A percentile compares a stretch with the other conserved stretches of the same genome.
Conservation (phyloP, 2,888 invertebrate species). For the Harpalus rubripes region DNA sequence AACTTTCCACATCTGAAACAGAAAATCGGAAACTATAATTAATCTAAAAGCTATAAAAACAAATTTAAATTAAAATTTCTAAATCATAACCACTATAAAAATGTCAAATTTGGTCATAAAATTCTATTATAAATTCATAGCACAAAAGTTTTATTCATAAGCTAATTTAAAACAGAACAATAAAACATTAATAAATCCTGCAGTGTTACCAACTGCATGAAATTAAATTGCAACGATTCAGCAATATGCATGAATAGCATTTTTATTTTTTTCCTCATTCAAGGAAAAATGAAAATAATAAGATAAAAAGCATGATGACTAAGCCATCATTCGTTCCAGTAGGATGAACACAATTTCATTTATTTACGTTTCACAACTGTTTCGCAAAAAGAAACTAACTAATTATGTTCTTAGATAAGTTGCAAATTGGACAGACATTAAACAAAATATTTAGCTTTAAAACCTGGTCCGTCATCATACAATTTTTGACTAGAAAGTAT, state of each 20-base stretch:
- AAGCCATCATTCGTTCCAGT: conserved; percentile 29
- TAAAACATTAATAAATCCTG: background rate
- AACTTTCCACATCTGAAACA: too few species aligned
- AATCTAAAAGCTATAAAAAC: too few species aligned
- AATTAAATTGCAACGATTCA: background rate
- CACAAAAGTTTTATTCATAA: background rate
- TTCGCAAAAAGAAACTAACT: conserved; percentile 43
- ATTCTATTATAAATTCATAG: background rate
- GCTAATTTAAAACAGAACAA: background rate
- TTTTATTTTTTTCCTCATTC: conserved; percentile 6
- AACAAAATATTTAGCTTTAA: too few species aligned
- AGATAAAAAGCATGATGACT: conserved; percentile 18
- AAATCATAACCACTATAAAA: background rate
- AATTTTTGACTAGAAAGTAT: too few species aligned
- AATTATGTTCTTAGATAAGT: conserved; percentile 28
- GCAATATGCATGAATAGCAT: background rate
- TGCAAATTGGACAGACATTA: background rate
- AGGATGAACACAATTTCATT: conserved; percentile 27
- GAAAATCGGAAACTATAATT: too few species aligned
- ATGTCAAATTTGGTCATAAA: background rate
- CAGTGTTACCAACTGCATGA: background rate
- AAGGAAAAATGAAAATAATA: conserved; percentile 23
- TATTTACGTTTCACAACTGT: conserved; percentile 43
- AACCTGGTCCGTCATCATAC: too few species aligned
- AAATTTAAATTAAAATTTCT: too few species aligned